Conservation (phyloP, 2,888 invertebrate species). For the Heliconius sara region DNA sequence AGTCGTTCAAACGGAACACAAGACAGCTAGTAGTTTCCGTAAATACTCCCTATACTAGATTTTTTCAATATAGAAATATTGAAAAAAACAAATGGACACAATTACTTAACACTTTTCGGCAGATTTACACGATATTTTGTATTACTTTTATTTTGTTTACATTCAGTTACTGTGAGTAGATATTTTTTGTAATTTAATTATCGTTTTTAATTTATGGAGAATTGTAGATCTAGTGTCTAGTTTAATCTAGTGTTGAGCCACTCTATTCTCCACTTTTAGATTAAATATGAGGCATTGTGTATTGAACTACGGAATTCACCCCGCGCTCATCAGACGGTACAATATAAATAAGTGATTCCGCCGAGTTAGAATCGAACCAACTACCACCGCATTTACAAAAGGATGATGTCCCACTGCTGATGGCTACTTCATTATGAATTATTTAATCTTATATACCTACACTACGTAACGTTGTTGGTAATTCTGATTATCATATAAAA, state of each 20-base stretch:
- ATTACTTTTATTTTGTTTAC: background rate
- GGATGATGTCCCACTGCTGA: background rate
- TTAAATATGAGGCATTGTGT: background rate
- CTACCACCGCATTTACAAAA: background rate
- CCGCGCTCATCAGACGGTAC: background rate
- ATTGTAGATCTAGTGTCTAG: too few relatives aligned
- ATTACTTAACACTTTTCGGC: background rate
- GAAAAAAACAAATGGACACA: too few relatives aligned
- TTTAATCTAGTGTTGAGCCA: too few relatives aligned
- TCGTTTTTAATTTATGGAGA: background rate
- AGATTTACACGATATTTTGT: background rate
- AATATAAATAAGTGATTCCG: background rate
- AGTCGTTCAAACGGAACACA: background rate
- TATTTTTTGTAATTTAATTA: background rate
- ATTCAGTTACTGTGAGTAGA: background rate
- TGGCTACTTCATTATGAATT: background rate
- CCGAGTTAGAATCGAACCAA: background rate
- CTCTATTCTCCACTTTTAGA: background rate
- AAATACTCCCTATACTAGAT: background rate
- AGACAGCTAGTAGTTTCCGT: constrained; percentile 8
- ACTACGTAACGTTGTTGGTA: background rate
- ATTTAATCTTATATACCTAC: background rate
- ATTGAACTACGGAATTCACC: background rate
- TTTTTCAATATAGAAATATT: too few relatives aligned
- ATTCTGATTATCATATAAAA: background rate